Base-by-base conservation (phyloP, 2,797 vertebrate species). In the Hoplostethus atlanticus region DNA sequence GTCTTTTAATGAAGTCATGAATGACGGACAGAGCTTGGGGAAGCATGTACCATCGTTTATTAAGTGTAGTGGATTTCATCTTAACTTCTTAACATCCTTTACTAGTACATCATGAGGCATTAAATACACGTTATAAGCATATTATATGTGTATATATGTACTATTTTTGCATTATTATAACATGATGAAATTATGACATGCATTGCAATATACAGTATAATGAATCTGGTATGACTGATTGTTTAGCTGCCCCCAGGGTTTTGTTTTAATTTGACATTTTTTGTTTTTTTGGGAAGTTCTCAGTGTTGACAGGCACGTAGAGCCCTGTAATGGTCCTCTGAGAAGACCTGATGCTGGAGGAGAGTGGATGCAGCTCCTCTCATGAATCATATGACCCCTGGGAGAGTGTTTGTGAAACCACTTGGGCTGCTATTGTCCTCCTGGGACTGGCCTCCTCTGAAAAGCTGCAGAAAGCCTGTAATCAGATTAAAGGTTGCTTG, bases 401-500 rank as follows among this genome's bases (percentile, higher is more conserved):
- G 88, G 90, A 90, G 90, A 89, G 92, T 94, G 93, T 95, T 94
- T 94, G 89, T 91, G 90, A 94, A 94, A 93, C 93, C 93, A 93
- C 94, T 95, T 93, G 92, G 88, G 91, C 91, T 86, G 68, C 92
- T 83, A 94, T 96, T 95, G 94, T 95, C 88, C 93, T 88, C 81
- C 77, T 78, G 85, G 90, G 91, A 90, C 91, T 83, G 80, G 91
- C 85, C 92, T 91, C 85, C 86, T 88, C 89, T 94, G 91, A 93
- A 95, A 95, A 90, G 91, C 94, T 88, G 88, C 91, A 90, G 92
- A 94, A 94, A 94, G 93, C 93, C 93, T 95, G 93, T 95, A 96
- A 96, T 95, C 94, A 96, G 94, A 96, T 96, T 96, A 95, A 95
- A 95, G 93, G 93, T 92, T 90, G 93, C 93, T 87, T 90, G 86